A percentile compares a stretch with the other conserved stretches of the same genome.
Evolutionary conservation across 2,113 vertebrate genomes (phyloP).

Genomic region (Clupea harengus): DNA sequence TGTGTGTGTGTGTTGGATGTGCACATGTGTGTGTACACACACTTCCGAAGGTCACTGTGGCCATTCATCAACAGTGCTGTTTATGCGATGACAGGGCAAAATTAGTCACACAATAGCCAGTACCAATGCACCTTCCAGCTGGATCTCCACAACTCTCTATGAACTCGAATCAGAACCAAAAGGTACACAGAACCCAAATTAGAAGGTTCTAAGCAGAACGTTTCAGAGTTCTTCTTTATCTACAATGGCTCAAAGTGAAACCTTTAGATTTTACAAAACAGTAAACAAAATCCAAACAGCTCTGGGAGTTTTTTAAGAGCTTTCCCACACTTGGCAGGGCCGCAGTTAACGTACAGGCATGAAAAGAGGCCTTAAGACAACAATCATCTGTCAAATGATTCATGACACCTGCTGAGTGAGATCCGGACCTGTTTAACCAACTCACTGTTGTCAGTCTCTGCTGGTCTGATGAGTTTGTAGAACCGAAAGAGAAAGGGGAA

Average conservation of each 20-base stretch:
- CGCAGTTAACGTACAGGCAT: not conserved
- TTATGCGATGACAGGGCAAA: constrained; percentile 17
- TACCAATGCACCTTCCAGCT: not conserved
- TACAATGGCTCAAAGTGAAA: not conserved
- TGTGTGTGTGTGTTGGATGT: not conserved
- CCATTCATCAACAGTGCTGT: not conserved
- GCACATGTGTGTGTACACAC: not conserved
- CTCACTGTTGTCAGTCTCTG: not conserved
- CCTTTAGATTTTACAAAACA: not conserved
- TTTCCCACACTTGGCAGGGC: not conserved
- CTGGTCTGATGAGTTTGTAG: not conserved
- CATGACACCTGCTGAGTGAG: not conserved
- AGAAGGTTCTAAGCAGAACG: too few relatives aligned
- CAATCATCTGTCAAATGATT: not conserved
- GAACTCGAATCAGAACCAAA: not conserved
- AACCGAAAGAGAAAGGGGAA: not conserved
- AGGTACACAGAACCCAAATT: too few relatives aligned
- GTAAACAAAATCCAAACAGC: not conserved
- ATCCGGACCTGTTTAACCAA: not conserved
- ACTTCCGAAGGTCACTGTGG: constrained; percentile 7
- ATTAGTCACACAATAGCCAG: constrained; percentile 15
- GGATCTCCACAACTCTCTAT: not conserved
- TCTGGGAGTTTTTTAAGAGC: not conserved
- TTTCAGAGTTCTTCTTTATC: not conserved
- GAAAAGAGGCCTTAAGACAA: not conserved